Evolutionary conservation across 2,888 invertebrate species (phyloP), one percentile per base, ranked within the genome.

Genomic region (Apamea monoglypha): DNA sequence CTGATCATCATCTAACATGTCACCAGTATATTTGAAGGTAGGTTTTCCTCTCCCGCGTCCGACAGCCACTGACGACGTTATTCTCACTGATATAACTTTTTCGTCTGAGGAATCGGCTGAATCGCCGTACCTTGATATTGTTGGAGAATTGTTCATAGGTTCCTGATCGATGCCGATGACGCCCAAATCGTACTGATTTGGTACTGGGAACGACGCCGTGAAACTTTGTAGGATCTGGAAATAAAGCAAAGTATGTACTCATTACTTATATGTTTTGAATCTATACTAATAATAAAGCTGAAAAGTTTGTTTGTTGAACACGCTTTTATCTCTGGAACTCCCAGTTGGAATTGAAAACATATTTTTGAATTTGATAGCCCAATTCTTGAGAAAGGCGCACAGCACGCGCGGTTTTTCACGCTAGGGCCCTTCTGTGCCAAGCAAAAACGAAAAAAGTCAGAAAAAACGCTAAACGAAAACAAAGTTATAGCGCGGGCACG

Each of bases 11-110:
- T 82, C 82, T 36, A 59, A 59, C 56, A 77, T 69, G 18, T 47
- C 53, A 32, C 59, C 68, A 32, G 74, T n/a, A 63, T 78, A 70
- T 40, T 79, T 91, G 64, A 88, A 85, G 29, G 82, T 85, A 66
- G 90, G 83, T 87, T 93, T 95, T 32, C 89, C 89, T 87, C 91
- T 93, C 14, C 97, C 96, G 76, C 97, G 96, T 5, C 97, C 97
- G 10, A 97, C 96, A 75, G 97, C 97, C 29, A 97, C 97, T 14
- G 97, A 97, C 16, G 97, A 97, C 12, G 97, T 97, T 78, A 97
- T 97, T 90, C 97, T 96, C 67, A 97, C 97, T 61, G 96, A 96
- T 91, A 97, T 97, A 47, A 97, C 95, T 93, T 96, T 93, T 94
- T 97, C 94, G 91, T 97, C 87, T 91, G 95, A 82, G 70, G 90